A percentile compares a stretch with the other conserved stretches of the same genome.
Evolutionary conservation across 2,113 vertebrate species (phyloP).

Genomic region (Rafetus swinhoei): DNA sequence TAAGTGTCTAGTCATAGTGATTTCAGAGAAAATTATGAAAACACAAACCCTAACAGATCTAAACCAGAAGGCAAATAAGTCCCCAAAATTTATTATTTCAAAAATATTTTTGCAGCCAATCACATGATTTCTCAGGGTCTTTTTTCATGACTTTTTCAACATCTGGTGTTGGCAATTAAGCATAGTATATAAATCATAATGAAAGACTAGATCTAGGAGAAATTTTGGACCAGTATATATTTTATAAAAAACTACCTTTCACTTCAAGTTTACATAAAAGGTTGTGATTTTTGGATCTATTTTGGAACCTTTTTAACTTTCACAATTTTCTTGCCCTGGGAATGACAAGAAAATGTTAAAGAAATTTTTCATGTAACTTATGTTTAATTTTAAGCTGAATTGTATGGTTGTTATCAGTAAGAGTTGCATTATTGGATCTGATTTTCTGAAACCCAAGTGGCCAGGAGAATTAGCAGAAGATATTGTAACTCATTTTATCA

Average conservation of each 20-base stretch:
- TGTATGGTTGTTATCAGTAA: neutral
- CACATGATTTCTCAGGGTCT: neutral
- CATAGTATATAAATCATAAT: neutral
- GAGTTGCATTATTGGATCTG: neutral
- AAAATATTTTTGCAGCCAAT: neutral
- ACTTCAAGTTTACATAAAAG: neutral
- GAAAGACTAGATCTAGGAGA: neutral
- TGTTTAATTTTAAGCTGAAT: neutral
- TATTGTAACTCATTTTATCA: neutral
- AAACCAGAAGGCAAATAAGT: neutral
- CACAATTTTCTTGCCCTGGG: neutral
- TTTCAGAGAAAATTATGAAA: neutral
- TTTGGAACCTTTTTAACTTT: neutral
- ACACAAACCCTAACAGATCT: neutral
- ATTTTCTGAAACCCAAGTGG: neutral
- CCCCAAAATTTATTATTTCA: neutral
- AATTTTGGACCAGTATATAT: neutral
- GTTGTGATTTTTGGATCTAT: neutral
- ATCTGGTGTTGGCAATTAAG: neutral
- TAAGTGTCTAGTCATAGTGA: neutral
- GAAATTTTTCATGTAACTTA: neutral
- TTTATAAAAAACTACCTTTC: neutral
- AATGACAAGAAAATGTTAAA: neutral
- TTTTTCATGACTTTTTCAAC: neutral
- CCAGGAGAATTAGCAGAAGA: neutral